Conservation (phyloP, 2,888 invertebrate genomes). For the Graphium colonna region DNA sequence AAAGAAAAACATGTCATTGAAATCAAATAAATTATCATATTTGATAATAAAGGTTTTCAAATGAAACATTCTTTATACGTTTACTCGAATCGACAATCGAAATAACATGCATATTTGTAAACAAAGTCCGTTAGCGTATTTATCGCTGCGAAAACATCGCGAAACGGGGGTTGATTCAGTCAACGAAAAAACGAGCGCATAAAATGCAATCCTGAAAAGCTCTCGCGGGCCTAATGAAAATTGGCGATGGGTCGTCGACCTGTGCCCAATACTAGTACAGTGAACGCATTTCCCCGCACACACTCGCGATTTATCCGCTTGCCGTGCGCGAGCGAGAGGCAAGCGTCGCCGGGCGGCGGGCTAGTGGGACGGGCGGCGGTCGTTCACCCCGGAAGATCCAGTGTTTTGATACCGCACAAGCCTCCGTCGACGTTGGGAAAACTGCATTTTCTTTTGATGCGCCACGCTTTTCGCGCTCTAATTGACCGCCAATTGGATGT, state of each 20-base stretch:
- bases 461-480: conserved; percentile 75
- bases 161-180: no score
- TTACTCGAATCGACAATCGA: no score
- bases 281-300: conserved; percentile 74
- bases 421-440: conserved; percentile 67
- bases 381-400: conserved; percentile 79
- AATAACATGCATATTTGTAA: no score
- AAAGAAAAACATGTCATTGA: no score
- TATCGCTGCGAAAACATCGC: no score
- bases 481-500: conserved; percentile 47
- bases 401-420: conserved; percentile 77
- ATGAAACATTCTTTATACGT: no score
- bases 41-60: no score
- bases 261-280: conserved; percentile 71
- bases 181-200: neutral
- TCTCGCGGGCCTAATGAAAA: conserved; percentile 47
- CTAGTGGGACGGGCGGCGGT: conserved; percentile 54
- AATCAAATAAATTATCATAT: no score
- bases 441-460: conserved; percentile 77
- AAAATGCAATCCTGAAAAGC: conserved; percentile 15
- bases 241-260: conserved; percentile 68
- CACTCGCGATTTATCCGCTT: conserved; percentile 70
- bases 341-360: conserved; percentile 48
- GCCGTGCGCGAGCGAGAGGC: conserved; percentile 43
- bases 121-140: no score